Evolutionary conservation across 2,888 invertebrate genomes (phyloP).

Genomic region (Serrognathus titanus): DNA sequence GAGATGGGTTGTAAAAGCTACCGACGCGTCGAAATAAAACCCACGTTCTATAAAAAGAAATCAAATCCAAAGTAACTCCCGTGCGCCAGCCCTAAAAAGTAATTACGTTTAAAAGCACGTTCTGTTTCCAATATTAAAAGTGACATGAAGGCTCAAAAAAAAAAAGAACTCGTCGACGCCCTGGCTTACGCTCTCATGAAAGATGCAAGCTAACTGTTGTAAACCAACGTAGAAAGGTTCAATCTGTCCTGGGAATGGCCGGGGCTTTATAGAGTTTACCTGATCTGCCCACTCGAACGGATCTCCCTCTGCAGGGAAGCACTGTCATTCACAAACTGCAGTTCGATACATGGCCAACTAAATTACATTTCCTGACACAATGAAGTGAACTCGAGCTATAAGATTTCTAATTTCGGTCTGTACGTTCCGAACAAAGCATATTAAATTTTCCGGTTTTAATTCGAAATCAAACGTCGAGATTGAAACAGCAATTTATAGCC

Average conservation of each 20-base stretch:
- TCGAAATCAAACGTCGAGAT: no score
- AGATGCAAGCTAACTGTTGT: conserved; percentile 24
- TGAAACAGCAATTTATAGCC: no score
- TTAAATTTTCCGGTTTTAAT: no score
- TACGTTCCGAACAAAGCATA: background rate
- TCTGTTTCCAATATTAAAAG: no score
- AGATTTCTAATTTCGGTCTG: background rate
- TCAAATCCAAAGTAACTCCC: no score
- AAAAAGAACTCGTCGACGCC: no score
- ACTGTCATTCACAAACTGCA: conserved; percentile 13
- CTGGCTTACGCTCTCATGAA: conserved; percentile 15
- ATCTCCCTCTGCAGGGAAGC: conserved; percentile 12
- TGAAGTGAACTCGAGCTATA: conserved; percentile 8
- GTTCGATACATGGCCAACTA: conserved; percentile 16
- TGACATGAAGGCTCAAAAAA: no score
- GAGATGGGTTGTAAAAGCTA: no score
- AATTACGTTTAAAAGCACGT: no score
- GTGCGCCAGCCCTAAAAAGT: no score
- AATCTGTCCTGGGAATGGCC: conserved; percentile 21
- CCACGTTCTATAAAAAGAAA: no score
- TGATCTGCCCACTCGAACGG: conserved; percentile 13
- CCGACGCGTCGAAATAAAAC: no score
- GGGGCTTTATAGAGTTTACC: conserved; percentile 21
- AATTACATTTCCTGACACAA: conserved; percentile 16
- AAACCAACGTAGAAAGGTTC: conserved; percentile 16